Evolutionary conservation across 2,113 vertebrate genomes (phyloP), one percentile per base, ranked within the genome.

Genomic region (Thunnus thynnus): DNA sequence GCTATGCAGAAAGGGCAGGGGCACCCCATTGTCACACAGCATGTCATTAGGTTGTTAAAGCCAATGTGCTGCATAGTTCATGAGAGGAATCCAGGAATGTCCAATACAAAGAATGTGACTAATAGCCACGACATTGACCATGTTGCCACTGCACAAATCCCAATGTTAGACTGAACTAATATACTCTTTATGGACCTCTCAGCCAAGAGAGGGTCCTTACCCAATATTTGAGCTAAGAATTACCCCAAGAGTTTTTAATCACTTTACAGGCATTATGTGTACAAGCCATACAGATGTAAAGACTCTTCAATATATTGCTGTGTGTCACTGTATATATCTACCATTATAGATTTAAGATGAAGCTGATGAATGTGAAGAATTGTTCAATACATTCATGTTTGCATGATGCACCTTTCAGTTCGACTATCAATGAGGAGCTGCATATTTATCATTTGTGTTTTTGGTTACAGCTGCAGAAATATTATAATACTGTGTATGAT

Each of bases 1-100:
- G 44, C 64, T 73, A 54, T 63, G 60, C 50, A 65, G 32, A 82
- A 76, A 80, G n/a, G 17, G 58, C 46, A 54, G 27, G 8, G 27
- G 61, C 27, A 68, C 48, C n/a, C 54, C n/a, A n/a, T 16, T 48
- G 30, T 57, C 48, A 72, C 48, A 72, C 47, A 46, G 20, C 32
- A 57, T 13, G 2, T 64, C 50, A 77, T 30, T 78, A 30, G 46
- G 20, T 54, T 72, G 44, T 78, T 13, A 20, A 22, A 70, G 46
- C 18, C 51, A 27, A 4, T 25, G 56, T 41, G 22, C 30, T 12
- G 14, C 7, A 48, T 17, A 17, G 2, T 73, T 69, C 7, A 16
- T 17, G 48, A 36, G 76, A 68, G n/a, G 20, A 78, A 65, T 9
- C 57, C 9, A 30, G 4, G 41, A 61, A 25, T 51, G 44, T 57